Percentiles rank a stretch among this genome's conserved stretches.
Evolutionary conservation across 2,797 vertebrate genomes (phyloP).

Genomic region (Tenualosa ilisha): DNA sequence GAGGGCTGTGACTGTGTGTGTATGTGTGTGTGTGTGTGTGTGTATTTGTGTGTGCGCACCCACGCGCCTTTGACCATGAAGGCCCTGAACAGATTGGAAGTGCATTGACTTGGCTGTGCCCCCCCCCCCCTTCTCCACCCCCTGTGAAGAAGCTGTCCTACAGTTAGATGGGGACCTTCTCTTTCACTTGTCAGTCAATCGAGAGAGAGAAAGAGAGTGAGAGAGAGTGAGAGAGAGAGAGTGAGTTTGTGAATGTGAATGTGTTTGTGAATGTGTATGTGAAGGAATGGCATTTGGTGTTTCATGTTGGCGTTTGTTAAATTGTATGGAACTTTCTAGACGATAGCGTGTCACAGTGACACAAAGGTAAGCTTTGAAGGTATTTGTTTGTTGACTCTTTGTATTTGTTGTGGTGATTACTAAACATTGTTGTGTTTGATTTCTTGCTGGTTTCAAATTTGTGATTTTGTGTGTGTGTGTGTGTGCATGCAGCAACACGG

Average conservation of each 20-base stretch:
- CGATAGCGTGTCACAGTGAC: no score
- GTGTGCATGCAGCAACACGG: background rate
- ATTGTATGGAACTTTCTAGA: no score
- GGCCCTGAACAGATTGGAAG: slow-evolving; percentile 9
- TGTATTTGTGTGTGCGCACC: slow-evolving; percentile 19
- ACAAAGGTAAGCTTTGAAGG: background rate
- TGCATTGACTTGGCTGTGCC: background rate
- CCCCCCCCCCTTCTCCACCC: background rate
- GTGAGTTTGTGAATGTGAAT: background rate
- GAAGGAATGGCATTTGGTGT: slow-evolving; percentile 19
- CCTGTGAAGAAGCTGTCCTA: background rate
- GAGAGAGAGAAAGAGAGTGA: no score
- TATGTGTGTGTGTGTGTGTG: slow-evolving; percentile 17
- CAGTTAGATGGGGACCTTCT: background rate
- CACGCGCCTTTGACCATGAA: background rate
- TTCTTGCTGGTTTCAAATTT: background rate
- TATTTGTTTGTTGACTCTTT: background rate
- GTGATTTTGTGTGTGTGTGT: background rate
- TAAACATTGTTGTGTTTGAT: no score
- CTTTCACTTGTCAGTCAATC: slow-evolving; percentile 24
- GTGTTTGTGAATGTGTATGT: background rate
- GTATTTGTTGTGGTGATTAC: background rate
- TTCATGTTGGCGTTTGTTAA: no score
- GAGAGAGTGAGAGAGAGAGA: no score
- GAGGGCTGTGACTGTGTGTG: background rate